Conservation (phyloP, 2,113 vertebrate genomes). For the Cyphomyrus discorhynchus region DNA sequence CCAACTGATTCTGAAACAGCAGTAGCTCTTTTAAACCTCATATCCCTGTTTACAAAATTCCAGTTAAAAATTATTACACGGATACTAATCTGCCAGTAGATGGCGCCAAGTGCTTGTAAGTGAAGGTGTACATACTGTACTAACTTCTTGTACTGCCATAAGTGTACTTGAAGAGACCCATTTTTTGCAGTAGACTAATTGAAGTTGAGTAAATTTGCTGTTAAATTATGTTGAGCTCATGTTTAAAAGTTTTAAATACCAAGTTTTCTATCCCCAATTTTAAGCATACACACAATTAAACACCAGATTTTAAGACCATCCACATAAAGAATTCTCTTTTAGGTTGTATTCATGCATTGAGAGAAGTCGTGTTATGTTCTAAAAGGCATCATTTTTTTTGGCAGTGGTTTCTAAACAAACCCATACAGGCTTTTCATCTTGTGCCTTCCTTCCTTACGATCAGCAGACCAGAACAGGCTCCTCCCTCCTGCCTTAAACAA, state of each 20-base stretch:
- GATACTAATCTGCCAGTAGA: not conserved
- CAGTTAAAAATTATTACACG: not conserved
- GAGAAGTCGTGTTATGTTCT: not conserved
- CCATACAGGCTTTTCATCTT: not conserved
- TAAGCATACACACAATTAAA: not conserved
- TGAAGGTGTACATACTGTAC: not conserved
- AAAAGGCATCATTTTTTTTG: not conserved
- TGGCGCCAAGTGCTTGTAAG: not conserved
- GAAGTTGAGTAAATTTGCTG: not conserved
- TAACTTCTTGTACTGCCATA: not conserved
- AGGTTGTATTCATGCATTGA: not conserved
- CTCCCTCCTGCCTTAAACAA: not conserved
- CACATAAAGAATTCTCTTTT: not conserved
- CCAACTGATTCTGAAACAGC: not conserved
- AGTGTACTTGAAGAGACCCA: not conserved
- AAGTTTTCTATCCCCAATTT: not conserved
- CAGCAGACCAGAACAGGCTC: slow-evolving; percentile 5
- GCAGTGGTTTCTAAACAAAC: not conserved
- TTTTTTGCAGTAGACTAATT: not conserved
- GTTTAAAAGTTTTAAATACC: not conserved
- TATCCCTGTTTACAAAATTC: not conserved
- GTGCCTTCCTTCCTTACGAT: not conserved
- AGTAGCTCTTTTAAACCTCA: not conserved
- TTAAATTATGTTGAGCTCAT: not conserved
- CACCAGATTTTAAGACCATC: not conserved